These are phyloP conservation scores for Leucophenga maculata DNA, from an alignment of 2,888 invertebrate genomes.

Conservation along the genomic window DNA sequence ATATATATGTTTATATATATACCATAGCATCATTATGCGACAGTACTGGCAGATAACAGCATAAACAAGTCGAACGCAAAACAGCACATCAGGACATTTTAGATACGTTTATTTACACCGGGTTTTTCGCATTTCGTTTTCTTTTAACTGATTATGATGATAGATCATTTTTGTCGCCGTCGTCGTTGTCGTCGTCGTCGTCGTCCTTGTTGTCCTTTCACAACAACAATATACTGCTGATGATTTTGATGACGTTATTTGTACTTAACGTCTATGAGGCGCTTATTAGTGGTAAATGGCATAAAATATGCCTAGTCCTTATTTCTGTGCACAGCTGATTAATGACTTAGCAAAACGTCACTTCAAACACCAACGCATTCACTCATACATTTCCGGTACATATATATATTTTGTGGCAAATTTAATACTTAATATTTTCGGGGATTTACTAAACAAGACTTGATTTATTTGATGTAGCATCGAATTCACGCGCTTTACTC, in stretches of 20 bases:
- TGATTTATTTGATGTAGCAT: conserved; percentile 16
- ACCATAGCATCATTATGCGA: not conserved
- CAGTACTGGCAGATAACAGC: not conserved
- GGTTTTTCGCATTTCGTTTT: not conserved
- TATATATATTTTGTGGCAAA: conserved; percentile 6
- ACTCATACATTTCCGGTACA: not conserved
- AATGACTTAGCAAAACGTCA: conserved; percentile 2
- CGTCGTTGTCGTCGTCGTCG: not conserved
- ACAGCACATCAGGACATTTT: not conserved
- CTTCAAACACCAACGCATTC: no score
- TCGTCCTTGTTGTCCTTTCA: not conserved
- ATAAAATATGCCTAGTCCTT: conserved; percentile 10
- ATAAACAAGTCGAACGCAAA: not conserved
- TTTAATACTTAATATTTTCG: conserved; percentile 12
- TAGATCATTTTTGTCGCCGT: conserved; percentile 26
- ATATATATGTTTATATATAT: no score
- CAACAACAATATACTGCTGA: not conserved
- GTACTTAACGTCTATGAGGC: conserved; percentile 15
- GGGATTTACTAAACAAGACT: not conserved
- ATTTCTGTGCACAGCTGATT: conserved; percentile 1
- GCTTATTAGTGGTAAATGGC: conserved; percentile 23
- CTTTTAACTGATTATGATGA: conserved; percentile 30
- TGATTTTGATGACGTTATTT: conserved; percentile 22
- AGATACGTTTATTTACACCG: not conserved
- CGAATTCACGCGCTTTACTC: not conserved